These are phyloP conservation scores for Zaprionus nigranus DNA, from an alignment of 1,140 invertebrate species.

Conservation along the genomic window DNA sequence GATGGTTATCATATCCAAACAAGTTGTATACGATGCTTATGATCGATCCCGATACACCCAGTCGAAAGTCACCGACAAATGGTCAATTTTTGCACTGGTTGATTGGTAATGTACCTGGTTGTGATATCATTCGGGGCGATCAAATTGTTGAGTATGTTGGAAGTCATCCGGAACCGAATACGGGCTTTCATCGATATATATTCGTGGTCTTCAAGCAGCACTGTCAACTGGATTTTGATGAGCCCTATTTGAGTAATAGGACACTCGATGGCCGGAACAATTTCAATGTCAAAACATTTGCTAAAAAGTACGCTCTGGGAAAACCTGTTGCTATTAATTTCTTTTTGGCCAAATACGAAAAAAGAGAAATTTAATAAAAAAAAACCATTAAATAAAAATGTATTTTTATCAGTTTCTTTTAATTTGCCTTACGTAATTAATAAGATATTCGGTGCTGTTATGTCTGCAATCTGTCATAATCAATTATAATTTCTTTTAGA, in stretches of 20 bases:
- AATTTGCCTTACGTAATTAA: neutral
- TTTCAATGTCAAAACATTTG: slow-evolving; percentile 90
- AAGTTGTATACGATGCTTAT: slow-evolving; percentile 90
- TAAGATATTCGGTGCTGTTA: neutral
- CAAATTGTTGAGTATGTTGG: slow-evolving; percentile 92
- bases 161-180: slow-evolving; percentile 90
- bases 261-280: slow-evolving; percentile 88
- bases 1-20: slow-evolving; percentile 87
- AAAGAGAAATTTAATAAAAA: neutral
- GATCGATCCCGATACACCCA: slow-evolving; percentile 86
- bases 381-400: slow-evolving; percentile 14
- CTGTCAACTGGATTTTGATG: slow-evolving; percentile 69
- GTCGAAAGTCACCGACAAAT: slow-evolving; percentile 89
- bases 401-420: neutral
- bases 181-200: slow-evolving; percentile 94
- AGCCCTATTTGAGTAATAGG: slow-evolving; percentile 84
- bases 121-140: slow-evolving; percentile 89
- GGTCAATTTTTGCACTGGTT: slow-evolving; percentile 96
- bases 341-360: slow-evolving; percentile 20
- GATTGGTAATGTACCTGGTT: slow-evolving; percentile 94
- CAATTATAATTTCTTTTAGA: slow-evolving; percentile 81
- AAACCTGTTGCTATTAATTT: slow-evolving; percentile 93
- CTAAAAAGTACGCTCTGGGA: slow-evolving; percentile 90
- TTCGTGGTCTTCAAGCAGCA: slow-evolving; percentile 94
- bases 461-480: neutral